Evolutionary conservation across 2,888 invertebrate genomes (phyloP), one percentile per base, ranked within the genome.

Genomic region (Nomada hirtipes): DNA sequence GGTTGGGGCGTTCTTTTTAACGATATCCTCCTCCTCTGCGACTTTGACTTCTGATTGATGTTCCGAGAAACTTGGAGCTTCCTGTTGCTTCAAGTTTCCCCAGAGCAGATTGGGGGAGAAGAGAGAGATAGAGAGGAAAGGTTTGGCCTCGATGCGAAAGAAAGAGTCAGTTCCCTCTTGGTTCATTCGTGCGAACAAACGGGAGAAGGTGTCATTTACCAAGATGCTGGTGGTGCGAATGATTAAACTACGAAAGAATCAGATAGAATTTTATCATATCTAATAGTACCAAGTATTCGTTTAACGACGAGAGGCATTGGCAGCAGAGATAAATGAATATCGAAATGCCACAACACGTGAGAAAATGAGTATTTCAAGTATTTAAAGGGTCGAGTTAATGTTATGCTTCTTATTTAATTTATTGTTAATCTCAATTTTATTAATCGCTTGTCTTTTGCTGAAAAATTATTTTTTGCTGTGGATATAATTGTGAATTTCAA

Each of bases 201-300:
- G 57, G 61, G 65, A 57, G 72, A 65, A 72, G 50, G 76, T 70
- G 79, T 84, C 84, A 84, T 84, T 86, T 80, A 77, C 57, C 70
- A 47, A 26, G 60, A 63, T 52, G 60, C 57, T 36, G 60, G 60
- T 52, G 60, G 47, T 36, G 83, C 81, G 61, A 74, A 68, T 79
- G 79, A 89, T 87, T 85, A 89, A 86, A 83, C 74, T 29, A 11
- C 65, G 75, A 77, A 82, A 80, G 80, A 71, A 70, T 71, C 67
- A 82, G 76, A 77, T 74, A 80, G 82, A 82, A 79, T 86, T 91
- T 90, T 89, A 90, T 91, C 91, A 90, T 90, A 36, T 36, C 36
- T 4, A 89, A 91, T 91, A 89, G 90, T 90, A 90, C 79, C 89
- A 89, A 91, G 90, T 89, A 86, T 81, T 50, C 26, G 26, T 4